Conservation (phyloP, 53 echinoderm and acorn worm genomes). For the Temnopleurus reevesii region DNA sequence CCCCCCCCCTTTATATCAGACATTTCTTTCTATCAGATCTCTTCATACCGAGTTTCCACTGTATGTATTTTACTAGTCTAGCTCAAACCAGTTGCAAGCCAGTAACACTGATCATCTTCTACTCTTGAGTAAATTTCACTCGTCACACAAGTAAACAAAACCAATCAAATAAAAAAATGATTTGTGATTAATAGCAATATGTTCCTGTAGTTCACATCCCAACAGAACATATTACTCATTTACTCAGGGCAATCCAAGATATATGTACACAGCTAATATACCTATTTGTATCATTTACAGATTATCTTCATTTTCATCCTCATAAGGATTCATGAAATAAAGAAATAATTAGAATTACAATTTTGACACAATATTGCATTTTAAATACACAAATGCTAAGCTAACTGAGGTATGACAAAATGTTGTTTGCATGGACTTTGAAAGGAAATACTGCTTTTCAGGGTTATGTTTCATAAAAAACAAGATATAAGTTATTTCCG, state of each 20-base stretch:
- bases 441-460: too few relatives aligned
- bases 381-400: neutral
- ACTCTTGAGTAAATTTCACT: too few relatives aligned
- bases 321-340: neutral
- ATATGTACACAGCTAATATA: slow-evolving; percentile 18
- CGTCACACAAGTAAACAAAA: neutral
- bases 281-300: neutral
- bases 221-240: neutral
- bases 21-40: too few relatives aligned
- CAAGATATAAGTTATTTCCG: too few relatives aligned
- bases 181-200: neutral
- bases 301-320: neutral
- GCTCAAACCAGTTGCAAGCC: too few relatives aligned
- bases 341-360: neutral
- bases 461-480: too few relatives aligned
- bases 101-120: too few relatives aligned
- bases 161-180: neutral
- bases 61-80: too few relatives aligned
- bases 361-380: slow-evolving; percentile 15
- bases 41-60: too few relatives aligned
- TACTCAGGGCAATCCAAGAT: neutral
- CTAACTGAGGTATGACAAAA: neutral
- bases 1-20: too few relatives aligned
- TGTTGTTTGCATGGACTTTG: too few relatives aligned
- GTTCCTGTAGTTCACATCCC: neutral